Evolutionary conservation across 2,797 vertebrate species (phyloP), one percentile per base, ranked within the genome.

Genomic region (Urosaurus nigricauda): DNA sequence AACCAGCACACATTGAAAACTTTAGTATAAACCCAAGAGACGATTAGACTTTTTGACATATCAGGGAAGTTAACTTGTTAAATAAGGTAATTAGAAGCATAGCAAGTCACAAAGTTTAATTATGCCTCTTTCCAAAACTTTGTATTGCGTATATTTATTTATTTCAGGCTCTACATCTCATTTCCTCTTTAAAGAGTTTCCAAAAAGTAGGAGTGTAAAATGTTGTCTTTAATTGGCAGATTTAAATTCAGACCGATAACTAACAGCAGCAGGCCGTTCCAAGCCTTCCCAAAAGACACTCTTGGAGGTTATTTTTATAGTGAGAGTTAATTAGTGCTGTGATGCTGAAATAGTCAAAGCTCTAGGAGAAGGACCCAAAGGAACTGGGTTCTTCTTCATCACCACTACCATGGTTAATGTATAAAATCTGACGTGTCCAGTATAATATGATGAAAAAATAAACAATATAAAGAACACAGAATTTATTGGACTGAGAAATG

Each of bases 241-340:
- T 93, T 95, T 92, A 87, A 93, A 94, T 95, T 94, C 94, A 93
- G 40, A 56, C 87, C 86, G 80, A 92, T 90, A 91, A 5, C 85
- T 43, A 92, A 88, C 47, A 88, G 70, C 86, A 93, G 87, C 70
- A 92, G 70, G 89, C 63, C 86, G 63, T 6, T 79, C 83, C 75
- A 91, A n/a, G 88, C 11, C 87, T 92, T 93, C 90, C 86, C 86
- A 87, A 80, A 29, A 94, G 89, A 89, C 43, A 58, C n/a, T 90
- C 74, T 79, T 19, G 0, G 91, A 86, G 68, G 89, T 78, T 89
- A 71, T 24, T 87, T 90, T 37, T 90, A 90, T 88, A 94, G 91
- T 91, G 81, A 93, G 92, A 93, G 88, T 91, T 93, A 91, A 92
- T 92, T 90, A 91, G 51, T 92, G 79, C 91, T 90, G 86, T 85